phyloP scores from a whole-genome alignment of 2,888 invertebrate species.

The Erpobdella octoculata region DNA sequence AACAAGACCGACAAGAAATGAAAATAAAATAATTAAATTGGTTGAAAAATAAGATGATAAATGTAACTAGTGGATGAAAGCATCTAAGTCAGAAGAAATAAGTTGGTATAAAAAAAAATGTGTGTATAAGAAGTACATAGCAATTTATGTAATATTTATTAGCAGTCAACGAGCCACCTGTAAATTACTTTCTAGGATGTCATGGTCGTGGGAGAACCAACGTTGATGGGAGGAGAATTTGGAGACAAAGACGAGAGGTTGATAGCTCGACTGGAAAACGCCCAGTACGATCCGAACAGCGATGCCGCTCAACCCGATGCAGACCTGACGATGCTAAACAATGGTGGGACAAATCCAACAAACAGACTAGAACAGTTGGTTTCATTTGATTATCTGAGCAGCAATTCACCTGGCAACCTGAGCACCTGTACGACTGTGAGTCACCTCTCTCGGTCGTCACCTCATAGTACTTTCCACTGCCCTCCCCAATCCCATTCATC shows the following conservation, averaged over 20 bases:
- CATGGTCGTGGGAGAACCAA: constrained; percentile 99
- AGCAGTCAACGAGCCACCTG: too few relatives aligned
- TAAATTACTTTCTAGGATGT: constrained; percentile 66
- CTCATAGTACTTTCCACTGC: neutral
- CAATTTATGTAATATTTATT: too few relatives aligned
- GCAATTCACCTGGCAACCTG: neutral
- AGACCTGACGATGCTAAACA: neutral
- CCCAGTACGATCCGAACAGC: constrained; percentile 45
- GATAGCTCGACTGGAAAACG: constrained; percentile 94
- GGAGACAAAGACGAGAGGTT: constrained; percentile 97
- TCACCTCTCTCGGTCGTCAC: neutral
- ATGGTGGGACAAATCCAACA: neutral
- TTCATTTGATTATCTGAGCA: neutral
- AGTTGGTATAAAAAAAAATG: too few relatives aligned
- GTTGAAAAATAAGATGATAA: too few relatives aligned
- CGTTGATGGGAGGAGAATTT: constrained; percentile 98
- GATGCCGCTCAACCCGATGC: neutral
- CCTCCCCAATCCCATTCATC: too few relatives aligned
- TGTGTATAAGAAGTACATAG: too few relatives aligned
- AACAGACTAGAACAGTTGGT: neutral
- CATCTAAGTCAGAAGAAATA: too few relatives aligned
- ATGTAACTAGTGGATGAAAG: too few relatives aligned
- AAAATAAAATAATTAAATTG: too few relatives aligned
- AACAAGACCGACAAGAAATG: too few relatives aligned
- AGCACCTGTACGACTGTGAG: neutral